phyloP scores from a whole-genome alignment of 2,797 vertebrate genomes.

The Lacerta viridis region DNA sequence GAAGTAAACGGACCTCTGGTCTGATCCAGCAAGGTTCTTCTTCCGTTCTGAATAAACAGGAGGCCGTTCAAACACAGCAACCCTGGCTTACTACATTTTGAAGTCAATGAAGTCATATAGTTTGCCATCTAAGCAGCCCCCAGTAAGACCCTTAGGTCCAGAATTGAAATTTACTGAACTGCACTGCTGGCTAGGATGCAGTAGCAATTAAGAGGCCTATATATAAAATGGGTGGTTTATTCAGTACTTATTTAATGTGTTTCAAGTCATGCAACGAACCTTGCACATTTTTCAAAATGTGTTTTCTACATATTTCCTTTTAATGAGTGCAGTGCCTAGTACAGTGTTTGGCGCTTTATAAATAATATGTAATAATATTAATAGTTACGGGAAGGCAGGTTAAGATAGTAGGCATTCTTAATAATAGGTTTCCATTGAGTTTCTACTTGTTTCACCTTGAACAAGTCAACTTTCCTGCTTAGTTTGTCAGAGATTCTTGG shows the following conservation, averaged over 20 bases:
- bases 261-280: neutral
- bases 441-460: neutral
- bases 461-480: slow-evolving; percentile 33
- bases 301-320: neutral
- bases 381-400: too few species aligned
- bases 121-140: too few species aligned
- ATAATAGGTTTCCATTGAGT: neutral
- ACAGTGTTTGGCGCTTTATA: neutral
- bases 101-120: too few species aligned
- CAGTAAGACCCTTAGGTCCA: too few species aligned
- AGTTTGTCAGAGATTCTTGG: slow-evolving; percentile 91
- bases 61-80: neutral
- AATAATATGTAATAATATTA: neutral
- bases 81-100: too few species aligned
- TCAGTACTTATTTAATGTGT: neutral
- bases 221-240: neutral
- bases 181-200: neutral
- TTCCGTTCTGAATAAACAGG: neutral
- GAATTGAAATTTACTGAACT: neutral
- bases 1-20: too few species aligned
- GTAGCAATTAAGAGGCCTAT: neutral
- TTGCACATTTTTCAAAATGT: neutral
- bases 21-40: too few species aligned
- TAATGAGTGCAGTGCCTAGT: neutral
- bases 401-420: neutral